These are phyloP conservation scores for Chrysaora quinquecirrha DNA, from an alignment of 30 jellyfish, hydroid and myxozoan genomes.

Conservation along the genomic window DNA sequence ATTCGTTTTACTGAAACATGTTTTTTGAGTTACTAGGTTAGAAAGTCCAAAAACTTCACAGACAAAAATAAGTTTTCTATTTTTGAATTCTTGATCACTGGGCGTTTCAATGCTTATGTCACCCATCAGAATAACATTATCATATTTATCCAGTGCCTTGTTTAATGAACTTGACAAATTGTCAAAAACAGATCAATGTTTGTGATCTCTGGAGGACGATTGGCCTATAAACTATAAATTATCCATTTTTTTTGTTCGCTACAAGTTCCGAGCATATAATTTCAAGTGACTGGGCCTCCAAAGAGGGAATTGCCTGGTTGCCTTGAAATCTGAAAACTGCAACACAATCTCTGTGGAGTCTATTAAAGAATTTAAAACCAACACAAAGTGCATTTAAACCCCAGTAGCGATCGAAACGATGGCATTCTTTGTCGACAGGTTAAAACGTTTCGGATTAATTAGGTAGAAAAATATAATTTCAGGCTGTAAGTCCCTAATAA, in stretches of 20 bases:
- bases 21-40: not conserved
- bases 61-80: not conserved
- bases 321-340: too few species aligned
- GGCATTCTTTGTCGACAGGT: too few species aligned
- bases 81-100: not conserved
- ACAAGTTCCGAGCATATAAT: not conserved
- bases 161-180: not conserved
- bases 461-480: too few species aligned
- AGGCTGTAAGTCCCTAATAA: too few species aligned
- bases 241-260: not conserved
- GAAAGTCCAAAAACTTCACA: not conserved
- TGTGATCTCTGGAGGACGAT: slow-evolving; percentile 2
- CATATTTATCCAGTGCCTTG: not conserved
- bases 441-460: too few species aligned
- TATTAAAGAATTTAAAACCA: too few species aligned
- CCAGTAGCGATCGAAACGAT: too few species aligned
- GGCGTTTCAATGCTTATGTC: not conserved
- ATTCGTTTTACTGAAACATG: not conserved
- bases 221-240: not conserved
- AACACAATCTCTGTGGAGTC: too few species aligned
- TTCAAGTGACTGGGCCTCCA: not conserved
- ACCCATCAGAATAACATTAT: not conserved
- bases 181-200: not conserved
- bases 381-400: too few species aligned
- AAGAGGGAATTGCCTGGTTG: slow-evolving; percentile 2